phyloP scores from a whole-genome alignment of 2,888 invertebrate species.

The Dasypogon diadema region DNA sequence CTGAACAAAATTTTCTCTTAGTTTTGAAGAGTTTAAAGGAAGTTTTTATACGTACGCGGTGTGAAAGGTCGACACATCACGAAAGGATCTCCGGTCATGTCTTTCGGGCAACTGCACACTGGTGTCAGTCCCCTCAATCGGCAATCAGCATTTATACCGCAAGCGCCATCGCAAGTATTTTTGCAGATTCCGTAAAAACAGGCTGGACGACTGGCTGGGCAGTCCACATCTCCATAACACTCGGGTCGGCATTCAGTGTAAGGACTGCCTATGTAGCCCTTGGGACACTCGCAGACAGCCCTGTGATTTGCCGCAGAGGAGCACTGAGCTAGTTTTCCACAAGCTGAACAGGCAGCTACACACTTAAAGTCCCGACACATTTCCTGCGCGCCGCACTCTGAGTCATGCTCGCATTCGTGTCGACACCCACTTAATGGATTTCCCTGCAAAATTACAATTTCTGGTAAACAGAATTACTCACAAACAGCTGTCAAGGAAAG shows the following conservation, averaged over 20 bases:
- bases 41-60: too few species aligned
- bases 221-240: conserved; percentile 83
- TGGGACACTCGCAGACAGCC: conserved; percentile 83
- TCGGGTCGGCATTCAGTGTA: conserved; percentile 82
- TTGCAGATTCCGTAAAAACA: conserved; percentile 86
- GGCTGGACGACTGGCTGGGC: conserved; percentile 81
- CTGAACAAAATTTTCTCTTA: too few species aligned
- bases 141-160: conserved; percentile 84
- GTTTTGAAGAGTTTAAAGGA: too few species aligned
- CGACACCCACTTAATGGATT: conserved; percentile 82
- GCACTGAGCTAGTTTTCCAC: conserved; percentile 84
- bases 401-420: conserved; percentile 85
- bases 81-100: conserved; percentile 91
- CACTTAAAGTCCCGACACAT: conserved; percentile 83
- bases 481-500: not conserved
- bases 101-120: conserved; percentile 86
- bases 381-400: conserved; percentile 78
- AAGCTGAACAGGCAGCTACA: conserved; percentile 80
- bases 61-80: conserved; percentile 83
- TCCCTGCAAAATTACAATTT: conserved; percentile 69
- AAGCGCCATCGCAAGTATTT: conserved; percentile 85
- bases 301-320: conserved; percentile 80
- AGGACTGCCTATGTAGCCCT: conserved; percentile 85
- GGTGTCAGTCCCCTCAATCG: conserved; percentile 82
- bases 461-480: too few species aligned